Conservation (phyloP, 2,797 vertebrate species). For the Pteropus rufus region DNA sequence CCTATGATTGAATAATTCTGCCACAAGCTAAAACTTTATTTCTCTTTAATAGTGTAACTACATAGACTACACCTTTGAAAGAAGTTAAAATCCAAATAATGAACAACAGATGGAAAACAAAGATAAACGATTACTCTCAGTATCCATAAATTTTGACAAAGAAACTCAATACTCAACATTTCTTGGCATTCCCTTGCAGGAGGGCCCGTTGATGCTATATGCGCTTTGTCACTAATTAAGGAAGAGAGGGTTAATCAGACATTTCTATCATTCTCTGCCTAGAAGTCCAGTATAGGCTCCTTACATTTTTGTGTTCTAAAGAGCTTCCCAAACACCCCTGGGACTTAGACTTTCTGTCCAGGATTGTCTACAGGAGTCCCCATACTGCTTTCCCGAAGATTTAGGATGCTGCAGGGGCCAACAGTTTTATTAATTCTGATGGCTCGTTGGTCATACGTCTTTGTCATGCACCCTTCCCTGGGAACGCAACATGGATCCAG, state of each 20-base stretch:
- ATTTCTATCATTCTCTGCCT: neutral
- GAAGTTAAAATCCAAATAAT: neutral
- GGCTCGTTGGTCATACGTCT: neutral
- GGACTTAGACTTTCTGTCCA: neutral
- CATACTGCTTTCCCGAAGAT: neutral
- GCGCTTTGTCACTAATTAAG: neutral
- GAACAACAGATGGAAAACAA: conserved; percentile 10
- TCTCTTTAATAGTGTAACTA: neutral
- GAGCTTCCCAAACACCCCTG: neutral
- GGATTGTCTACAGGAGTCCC: neutral
- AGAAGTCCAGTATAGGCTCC: neutral
- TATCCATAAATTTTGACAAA: neutral
- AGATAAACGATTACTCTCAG: neutral
- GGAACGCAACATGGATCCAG: neutral
- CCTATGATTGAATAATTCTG: neutral
- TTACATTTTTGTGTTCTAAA: neutral
- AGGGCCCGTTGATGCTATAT: neutral
- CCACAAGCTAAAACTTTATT: neutral
- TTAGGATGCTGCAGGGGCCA: neutral
- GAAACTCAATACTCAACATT: neutral
- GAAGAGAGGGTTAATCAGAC: neutral
- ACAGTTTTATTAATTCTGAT: neutral
- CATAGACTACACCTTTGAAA: neutral
- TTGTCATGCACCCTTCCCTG: neutral
- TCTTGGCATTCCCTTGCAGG: neutral